Conservation (phyloP, 2,888 invertebrate species). For the Noctua comes region DNA sequence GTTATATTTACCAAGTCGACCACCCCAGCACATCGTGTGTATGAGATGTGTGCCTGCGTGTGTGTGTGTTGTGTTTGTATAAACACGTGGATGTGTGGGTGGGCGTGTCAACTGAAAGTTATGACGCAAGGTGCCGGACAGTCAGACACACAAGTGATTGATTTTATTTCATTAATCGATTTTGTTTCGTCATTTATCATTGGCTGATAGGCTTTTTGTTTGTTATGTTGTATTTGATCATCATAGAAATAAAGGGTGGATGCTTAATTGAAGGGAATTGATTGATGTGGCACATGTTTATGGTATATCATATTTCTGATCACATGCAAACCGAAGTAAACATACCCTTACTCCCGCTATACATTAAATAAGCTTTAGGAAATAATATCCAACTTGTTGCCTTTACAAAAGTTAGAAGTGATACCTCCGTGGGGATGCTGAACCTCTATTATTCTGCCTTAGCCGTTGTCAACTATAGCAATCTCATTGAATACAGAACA, state of each 20-base stretch:
- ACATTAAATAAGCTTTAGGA: background rate
- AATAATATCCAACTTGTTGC: background rate
- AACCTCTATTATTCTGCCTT: background rate
- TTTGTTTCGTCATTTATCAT: constrained; percentile 56
- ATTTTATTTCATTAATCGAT: constrained; percentile 59
- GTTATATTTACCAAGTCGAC: constrained; percentile 64
- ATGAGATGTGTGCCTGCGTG: background rate
- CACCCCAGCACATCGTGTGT: constrained; percentile 51
- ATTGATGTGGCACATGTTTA: constrained; percentile 40
- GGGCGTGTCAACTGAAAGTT: constrained; percentile 69
- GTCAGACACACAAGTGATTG: constrained; percentile 57
- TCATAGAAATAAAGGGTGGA: constrained; percentile 44
- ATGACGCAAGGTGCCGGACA: constrained; percentile 65
- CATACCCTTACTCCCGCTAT: background rate
- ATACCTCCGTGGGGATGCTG: background rate
- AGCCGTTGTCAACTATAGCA: background rate
- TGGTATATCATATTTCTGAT: constrained; percentile 37
- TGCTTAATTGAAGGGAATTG: constrained; percentile 46
- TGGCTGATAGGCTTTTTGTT: constrained; percentile 50
- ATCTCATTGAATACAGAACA: background rate
- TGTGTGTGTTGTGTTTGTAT: constrained; percentile 45
- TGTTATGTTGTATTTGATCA: constrained; percentile 45
- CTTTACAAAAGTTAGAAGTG: background rate
- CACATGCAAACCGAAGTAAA: background rate
- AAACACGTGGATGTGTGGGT: constrained; percentile 61